phyloP scores from a whole-genome alignment of 2,797 vertebrate genomes.

The Emydoidea blandingii region DNA sequence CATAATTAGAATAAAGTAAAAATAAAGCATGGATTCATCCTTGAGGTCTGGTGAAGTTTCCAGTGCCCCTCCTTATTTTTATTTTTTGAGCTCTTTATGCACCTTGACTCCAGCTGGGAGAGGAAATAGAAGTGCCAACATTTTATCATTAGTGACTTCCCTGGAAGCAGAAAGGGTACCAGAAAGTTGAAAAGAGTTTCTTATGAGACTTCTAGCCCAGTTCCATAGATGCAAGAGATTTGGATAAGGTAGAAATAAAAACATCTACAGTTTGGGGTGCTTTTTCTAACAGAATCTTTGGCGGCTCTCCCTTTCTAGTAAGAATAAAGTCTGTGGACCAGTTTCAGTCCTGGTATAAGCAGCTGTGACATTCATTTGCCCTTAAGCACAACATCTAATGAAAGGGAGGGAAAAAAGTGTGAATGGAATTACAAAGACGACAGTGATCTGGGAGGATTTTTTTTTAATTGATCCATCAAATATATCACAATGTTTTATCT shows the following conservation, averaged over 20 bases:
- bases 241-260: background rate
- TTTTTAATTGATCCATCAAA: background rate
- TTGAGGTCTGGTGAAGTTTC: background rate
- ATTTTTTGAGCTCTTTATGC: background rate
- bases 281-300: background rate
- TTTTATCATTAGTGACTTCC: background rate
- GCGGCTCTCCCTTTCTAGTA: rapidly evolving
- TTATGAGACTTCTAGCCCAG: background rate
- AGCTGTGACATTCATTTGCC: rapidly evolving
- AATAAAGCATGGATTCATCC: background rate
- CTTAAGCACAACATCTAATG: rapidly evolving
- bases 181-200: rapidly evolving
- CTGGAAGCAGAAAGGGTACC: background rate
- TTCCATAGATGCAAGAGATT: background rate
- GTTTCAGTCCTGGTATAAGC: background rate
- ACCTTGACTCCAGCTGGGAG: background rate
- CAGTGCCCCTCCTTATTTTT: background rate
- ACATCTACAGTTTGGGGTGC: rapidly evolving
- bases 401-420: background rate
- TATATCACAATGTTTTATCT: rapidly evolving
- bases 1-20: background rate
- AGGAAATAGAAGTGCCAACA: rapidly evolving
- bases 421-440: background rate
- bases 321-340: background rate
- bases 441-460: background rate